These are phyloP conservation scores for Equus quagga DNA, from an alignment of 2,113 vertebrate species.

Conservation along the genomic window DNA sequence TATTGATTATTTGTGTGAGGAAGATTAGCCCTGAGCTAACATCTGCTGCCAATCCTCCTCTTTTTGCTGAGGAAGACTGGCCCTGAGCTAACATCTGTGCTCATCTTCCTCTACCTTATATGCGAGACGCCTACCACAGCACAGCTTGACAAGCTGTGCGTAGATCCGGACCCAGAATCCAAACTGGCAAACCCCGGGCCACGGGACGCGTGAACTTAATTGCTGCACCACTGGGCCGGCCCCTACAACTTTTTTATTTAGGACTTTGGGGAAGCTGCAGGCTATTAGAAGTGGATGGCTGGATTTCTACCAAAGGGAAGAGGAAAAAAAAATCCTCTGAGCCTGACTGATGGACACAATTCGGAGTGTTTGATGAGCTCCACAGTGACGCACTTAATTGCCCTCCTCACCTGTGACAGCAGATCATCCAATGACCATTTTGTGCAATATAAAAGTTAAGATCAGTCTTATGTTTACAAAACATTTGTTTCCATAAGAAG, in stretches of 20 bases:
- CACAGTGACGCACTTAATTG: neutral
- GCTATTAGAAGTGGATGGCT: conserved; percentile 21
- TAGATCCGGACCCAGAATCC: too few species aligned
- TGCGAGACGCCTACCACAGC: too few species aligned
- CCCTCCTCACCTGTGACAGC: neutral
- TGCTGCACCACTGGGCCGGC: too few species aligned
- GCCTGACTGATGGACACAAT: neutral
- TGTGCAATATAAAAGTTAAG: neutral
- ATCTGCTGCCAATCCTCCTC: too few species aligned
- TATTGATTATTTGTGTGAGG: too few species aligned
- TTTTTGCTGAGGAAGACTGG: too few species aligned
- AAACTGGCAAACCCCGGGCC: too few species aligned
- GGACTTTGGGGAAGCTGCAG: neutral
- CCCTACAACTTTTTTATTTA: neutral
- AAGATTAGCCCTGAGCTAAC: too few species aligned
- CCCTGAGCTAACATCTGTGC: too few species aligned
- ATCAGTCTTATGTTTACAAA: neutral
- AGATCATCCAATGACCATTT: neutral
- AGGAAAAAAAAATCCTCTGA: neutral
- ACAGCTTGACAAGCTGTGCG: too few species aligned
- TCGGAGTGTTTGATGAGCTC: neutral
- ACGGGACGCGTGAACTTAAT: too few species aligned
- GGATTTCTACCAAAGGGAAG: neutral
- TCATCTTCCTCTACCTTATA: too few species aligned
- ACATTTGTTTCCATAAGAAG: neutral